phyloP scores from a whole-genome alignment of 2,888 invertebrate species.

The Drosophila cracens region DNA sequence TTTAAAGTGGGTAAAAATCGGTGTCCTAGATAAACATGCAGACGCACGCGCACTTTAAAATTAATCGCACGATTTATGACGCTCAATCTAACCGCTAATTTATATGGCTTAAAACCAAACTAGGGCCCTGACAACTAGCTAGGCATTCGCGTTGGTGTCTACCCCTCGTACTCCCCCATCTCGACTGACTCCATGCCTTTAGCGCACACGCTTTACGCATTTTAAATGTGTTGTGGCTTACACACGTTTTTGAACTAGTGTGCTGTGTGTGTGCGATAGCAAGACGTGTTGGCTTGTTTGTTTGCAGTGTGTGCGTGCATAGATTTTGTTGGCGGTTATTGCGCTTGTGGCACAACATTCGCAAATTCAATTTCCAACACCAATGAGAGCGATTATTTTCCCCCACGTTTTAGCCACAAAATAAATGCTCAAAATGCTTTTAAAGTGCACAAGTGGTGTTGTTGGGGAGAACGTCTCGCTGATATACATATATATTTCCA shows the following conservation, averaged over 20 bases:
- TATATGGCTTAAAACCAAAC: conserved; percentile 62
- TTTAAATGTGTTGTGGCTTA: conserved; percentile 65
- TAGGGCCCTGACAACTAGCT: conserved; percentile 29
- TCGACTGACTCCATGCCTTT: conserved; percentile 10
- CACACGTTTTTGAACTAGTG: conserved; percentile 39
- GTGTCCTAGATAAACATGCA: conserved; percentile 61
- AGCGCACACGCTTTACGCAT: conserved; percentile 62
- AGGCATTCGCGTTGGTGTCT: conserved; percentile 19
- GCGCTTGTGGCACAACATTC: conserved; percentile 65
- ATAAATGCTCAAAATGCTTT: conserved; percentile 57
- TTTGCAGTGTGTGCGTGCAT: conserved; percentile 38
- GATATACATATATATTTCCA: not conserved
- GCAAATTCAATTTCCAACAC: conserved; percentile 71
- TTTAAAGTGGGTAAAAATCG: conserved; percentile 34
- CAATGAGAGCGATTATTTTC: conserved; percentile 59
- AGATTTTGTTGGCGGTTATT: conserved; percentile 70
- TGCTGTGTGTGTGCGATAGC: not conserved
- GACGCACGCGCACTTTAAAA: conserved; percentile 61
- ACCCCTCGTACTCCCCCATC: not conserved
- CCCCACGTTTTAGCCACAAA: conserved; percentile 53
- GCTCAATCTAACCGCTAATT: conserved; percentile 77
- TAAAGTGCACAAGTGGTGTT: conserved; percentile 4
- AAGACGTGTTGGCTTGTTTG: conserved; percentile 4
- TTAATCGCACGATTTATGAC: conserved; percentile 75
- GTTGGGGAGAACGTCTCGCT: not conserved